A percentile compares a stretch with the other conserved stretches of the same genome.
These are phyloP conservation scores for Cactoblastis cactorum DNA, from an alignment of 2,888 invertebrate genomes.

Conservation along the genomic window DNA sequence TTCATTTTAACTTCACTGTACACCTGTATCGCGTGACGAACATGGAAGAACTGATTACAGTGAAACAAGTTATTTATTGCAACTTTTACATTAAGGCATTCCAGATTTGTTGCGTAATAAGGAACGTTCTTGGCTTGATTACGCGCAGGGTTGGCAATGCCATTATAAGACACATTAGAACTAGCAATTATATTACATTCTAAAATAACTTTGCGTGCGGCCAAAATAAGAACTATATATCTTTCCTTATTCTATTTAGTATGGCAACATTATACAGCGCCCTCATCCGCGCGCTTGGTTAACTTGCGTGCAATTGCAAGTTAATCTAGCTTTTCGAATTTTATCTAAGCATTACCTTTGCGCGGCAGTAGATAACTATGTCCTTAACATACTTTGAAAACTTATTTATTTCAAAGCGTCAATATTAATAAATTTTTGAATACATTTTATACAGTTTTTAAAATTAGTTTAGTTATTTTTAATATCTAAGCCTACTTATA, in stretches of 20 bases:
- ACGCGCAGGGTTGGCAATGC: too few species aligned
- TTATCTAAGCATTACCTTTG: too few species aligned
- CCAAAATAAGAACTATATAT: background rate
- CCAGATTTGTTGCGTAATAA: constrained; percentile 37
- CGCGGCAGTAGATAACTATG: background rate
- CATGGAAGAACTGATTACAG: constrained; percentile 33
- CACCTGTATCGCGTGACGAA: constrained; percentile 30
- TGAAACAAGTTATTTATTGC: constrained; percentile 42
- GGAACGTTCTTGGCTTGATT: constrained; percentile 11
- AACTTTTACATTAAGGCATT: constrained; percentile 67
- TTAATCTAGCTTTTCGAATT: background rate
- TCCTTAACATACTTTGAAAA: background rate
- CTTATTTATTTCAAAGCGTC: background rate
- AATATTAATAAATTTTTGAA: background rate
- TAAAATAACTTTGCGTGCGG: background rate
- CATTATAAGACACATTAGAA: too few species aligned
- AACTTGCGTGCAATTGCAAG: background rate
- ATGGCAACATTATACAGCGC: background rate
- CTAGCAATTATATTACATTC: background rate
- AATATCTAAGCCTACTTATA: too few species aligned
- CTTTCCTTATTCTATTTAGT: background rate
- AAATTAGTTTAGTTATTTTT: too few species aligned
- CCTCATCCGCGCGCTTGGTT: background rate
- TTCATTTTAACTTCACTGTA: constrained; percentile 30
- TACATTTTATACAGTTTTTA: too few species aligned